Evolutionary conservation across 2,797 vertebrate species (phyloP).

Genomic region (Neosilurus hyrtlii): DNA sequence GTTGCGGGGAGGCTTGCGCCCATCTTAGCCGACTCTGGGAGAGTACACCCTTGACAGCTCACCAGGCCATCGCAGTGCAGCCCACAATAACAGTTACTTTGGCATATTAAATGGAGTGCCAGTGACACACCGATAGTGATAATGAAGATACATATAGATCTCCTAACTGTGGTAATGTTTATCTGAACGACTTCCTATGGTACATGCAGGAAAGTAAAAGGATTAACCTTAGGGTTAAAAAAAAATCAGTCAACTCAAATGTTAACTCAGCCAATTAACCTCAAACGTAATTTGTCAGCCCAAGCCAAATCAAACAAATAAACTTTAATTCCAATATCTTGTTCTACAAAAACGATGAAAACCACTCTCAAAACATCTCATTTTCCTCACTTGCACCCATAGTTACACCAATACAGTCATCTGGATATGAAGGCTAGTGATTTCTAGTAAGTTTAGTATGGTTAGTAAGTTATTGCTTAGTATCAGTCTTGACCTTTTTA

Average conservation of each 20-base stretch:
- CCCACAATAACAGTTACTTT: no score
- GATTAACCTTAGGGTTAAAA: neutral
- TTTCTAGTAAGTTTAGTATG: neutral
- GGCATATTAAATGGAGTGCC: neutral
- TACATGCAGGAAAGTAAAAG: neutral
- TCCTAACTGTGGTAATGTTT: neutral
- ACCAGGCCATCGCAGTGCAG: no score
- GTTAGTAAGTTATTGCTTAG: neutral
- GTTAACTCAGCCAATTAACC: neutral
- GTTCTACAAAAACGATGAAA: neutral
- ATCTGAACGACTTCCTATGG: neutral
- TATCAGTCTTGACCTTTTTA: neutral
- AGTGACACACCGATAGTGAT: no score
- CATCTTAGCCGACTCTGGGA: no score
- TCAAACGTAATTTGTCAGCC: neutral
- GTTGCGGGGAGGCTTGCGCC: no score
- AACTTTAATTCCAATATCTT: conserved; percentile 10
- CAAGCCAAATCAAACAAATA: neutral
- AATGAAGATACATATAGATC: neutral
- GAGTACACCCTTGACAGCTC: no score
- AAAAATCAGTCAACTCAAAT: neutral
- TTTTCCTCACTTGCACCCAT: neutral
- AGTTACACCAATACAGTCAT: neutral
- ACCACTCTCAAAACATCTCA: neutral
- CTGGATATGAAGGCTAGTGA: neutral